Percentiles rank a stretch among this genome's conserved stretches.
Evolutionary conservation across 2,888 invertebrate species (phyloP).

Genomic region (Xestoiulus laeticollis): DNA sequence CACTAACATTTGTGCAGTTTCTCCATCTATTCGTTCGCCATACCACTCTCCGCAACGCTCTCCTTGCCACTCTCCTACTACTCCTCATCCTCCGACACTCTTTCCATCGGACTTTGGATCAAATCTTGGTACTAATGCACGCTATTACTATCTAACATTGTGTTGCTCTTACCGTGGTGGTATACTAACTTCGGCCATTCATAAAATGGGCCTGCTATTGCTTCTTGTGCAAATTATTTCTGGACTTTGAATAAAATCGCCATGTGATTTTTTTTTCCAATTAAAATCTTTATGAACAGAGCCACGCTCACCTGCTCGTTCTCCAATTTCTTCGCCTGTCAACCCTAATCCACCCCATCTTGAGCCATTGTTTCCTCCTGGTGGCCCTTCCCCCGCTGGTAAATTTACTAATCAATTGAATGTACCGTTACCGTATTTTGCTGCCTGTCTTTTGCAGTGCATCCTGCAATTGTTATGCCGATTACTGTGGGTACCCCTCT

Average conservation of each 20-base stretch:
- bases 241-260: neutral
- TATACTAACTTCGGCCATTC: neutral
- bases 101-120: slow-evolving; percentile 58
- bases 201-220: slow-evolving; percentile 31
- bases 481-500: neutral
- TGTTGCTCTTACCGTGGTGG: neutral
- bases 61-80: slow-evolving; percentile 58
- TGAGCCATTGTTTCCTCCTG: slow-evolving; percentile 60
- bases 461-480: neutral
- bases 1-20: slow-evolving; percentile 32
- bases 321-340: slow-evolving; percentile 71
- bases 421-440: neutral
- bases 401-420: slow-evolving; percentile 57
- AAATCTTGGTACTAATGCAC: slow-evolving; percentile 52
- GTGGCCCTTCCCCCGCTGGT: slow-evolving; percentile 68
- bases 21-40: slow-evolving; percentile 59
- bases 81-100: slow-evolving; percentile 57
- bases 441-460: neutral
- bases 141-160: slow-evolving; percentile 19
- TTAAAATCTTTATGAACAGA: slow-evolving; percentile 50
- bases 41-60: slow-evolving; percentile 60
- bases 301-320: slow-evolving; percentile 56
- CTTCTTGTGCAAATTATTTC: neutral
- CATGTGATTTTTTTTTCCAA: slow-evolving; percentile 20
- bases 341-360: slow-evolving; percentile 71